Evolutionary conservation across 2,113 vertebrate species (phyloP), one percentile per base, ranked within the genome.

Genomic region (Nycticryphes semicollaris): DNA sequence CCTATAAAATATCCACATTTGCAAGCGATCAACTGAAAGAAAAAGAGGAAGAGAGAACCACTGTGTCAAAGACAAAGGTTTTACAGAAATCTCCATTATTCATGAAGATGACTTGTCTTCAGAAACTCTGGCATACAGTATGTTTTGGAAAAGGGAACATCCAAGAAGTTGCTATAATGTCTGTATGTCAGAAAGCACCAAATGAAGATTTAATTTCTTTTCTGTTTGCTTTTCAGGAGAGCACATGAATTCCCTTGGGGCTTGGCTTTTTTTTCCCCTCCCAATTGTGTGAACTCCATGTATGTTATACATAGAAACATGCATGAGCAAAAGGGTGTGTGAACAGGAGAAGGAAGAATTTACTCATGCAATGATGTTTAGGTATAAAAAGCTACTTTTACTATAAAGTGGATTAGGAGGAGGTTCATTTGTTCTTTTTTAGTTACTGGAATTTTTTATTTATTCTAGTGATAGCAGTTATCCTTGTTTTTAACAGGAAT

Each of bases 221-320:
- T 56, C 17, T 47, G 3, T 86, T 80, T 80, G 24, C 10, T 90
- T 84, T 92, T 69, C 17, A 70, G 33, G 1, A 1, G 28, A 59
- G 17, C 4, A 16, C 2, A 4, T 11, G 1, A 7, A 2, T 84
- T 75, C 18, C 74, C 28, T 66, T 8, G 33, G 24, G 6, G 13
- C 3, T 20, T 30, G 2, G 3, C 11, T 7, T 7, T 9, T 14
- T 57, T 35, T 23, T 3, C 6, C 1, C 6, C 11, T 56, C 16
- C 6, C 14, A 25, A 0, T 33, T 47, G 4, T 66, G 24, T 64
- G 35, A 86, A 56, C 10, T 64, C 28, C 14, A 5, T 31, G 3
- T 14, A 5, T 48, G 6, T 21, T 63, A 25, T 53, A 17, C 4
- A 23, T 7, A 70, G 51, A 67, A 87, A 47, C 8, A 6, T 8